Percentiles rank a stretch among this genome's conserved stretches.
phyloP scores from a whole-genome alignment of 1,140 invertebrate genomes.

The Drosophila subpulchrella region DNA sequence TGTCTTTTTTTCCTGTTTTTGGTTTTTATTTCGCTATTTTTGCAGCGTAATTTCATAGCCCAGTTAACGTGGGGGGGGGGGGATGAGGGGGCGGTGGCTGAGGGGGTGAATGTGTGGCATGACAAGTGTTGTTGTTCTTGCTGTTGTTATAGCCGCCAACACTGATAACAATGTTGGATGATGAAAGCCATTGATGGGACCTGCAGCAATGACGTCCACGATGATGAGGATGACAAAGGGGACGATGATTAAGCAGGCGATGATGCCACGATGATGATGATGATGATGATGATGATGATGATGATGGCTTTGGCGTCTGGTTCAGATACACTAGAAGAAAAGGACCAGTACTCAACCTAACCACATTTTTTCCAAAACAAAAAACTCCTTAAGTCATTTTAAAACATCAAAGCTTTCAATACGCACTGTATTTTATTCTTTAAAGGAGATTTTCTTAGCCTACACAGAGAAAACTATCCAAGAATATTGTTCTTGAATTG shows the following conservation, averaged over 20 bases:
- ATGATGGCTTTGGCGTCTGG: conserved; percentile 31
- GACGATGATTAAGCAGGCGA: conserved; percentile 15
- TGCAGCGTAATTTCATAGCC: conserved; percentile 74
- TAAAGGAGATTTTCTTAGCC: background rate
- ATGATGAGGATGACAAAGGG: conserved; percentile 3
- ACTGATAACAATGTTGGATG: conserved; percentile 79
- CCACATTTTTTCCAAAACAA: too few species aligned
- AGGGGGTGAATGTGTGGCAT: background rate
- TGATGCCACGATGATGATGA: background rate
- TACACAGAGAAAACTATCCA: too few species aligned
- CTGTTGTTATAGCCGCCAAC: conserved; percentile 46
- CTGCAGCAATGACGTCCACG: conserved; percentile 27
- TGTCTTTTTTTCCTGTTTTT: conserved; percentile 5
- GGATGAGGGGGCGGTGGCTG: background rate
- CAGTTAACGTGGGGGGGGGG: conserved; percentile 24
- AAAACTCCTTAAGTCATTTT: too few species aligned
- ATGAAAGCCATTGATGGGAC: conserved; percentile 79
- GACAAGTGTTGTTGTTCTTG: conserved; percentile 52
- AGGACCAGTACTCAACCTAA: background rate
- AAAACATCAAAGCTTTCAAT: too few species aligned
- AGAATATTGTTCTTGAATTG: too few species aligned
- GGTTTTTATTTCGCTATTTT: conserved; percentile 76
- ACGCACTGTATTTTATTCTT: too few species aligned
- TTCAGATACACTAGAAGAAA: conserved; percentile 10
- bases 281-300: conserved; percentile 28